A percentile compares a stretch with the other conserved stretches of the same genome.
Evolutionary conservation across 1,140 invertebrate species (phyloP).

Genomic region (Ips typographus): DNA sequence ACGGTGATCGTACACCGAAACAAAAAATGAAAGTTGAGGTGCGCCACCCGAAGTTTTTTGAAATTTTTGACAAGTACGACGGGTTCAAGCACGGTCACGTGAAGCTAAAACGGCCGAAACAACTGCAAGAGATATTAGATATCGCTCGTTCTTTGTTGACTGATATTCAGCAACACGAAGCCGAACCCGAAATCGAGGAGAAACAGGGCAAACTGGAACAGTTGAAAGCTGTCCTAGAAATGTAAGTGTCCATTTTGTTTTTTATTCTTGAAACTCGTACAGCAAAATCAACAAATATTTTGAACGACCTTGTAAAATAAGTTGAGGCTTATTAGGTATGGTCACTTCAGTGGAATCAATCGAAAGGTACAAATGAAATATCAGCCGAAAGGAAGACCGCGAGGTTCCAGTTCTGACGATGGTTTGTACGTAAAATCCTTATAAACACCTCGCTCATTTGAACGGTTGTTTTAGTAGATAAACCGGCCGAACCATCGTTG

Average conservation of each 20-base stretch:
- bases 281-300: conserved; percentile 2
- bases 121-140: conserved; percentile 96
- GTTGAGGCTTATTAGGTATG: conserved; percentile 72
- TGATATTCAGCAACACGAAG: conserved; percentile 82
- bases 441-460: background rate
- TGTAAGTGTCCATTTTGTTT: conserved; percentile 66
- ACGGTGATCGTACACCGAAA: conserved; percentile 98
- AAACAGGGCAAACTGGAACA: conserved; percentile 97
- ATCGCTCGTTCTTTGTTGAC: conserved; percentile 85
- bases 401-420: conserved; percentile 93
- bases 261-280: background rate
- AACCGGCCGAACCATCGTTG: conserved; percentile 81
- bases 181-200: conserved; percentile 93
- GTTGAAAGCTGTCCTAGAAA: conserved; percentile 97
- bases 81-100: conserved; percentile 94
- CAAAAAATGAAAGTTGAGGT: conserved; percentile 99
- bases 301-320: conserved; percentile 3
- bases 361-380: conserved; percentile 99
- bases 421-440: conserved; percentile 59
- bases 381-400: conserved; percentile 90
- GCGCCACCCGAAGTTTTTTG: conserved; percentile 98
- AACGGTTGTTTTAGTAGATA: conserved; percentile 60
- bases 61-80: conserved; percentile 97
- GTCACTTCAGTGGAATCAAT: conserved; percentile 99
- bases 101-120: conserved; percentile 96